Evolutionary conservation across 1,140 invertebrate species (phyloP), one percentile per base, ranked within the genome.

Genomic region (Babylonia areolata): DNA sequence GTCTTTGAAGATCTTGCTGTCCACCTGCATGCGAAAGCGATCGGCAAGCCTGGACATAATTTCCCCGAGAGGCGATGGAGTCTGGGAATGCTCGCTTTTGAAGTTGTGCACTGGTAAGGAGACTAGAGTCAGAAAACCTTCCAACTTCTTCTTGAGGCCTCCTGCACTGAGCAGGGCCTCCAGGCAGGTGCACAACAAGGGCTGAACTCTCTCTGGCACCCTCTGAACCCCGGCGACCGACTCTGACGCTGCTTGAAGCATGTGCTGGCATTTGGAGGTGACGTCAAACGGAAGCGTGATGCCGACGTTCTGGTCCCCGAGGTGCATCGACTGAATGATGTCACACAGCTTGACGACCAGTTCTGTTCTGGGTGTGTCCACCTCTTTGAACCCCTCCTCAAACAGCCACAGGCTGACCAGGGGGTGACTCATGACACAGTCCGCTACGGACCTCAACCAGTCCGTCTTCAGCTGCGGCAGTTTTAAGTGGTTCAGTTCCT

Each of bases 321-420:
- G 39, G 33, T 31, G 17, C 20, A 71, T 33, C 17, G 11, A 5
- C 39, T 69, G 82, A 33, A 75, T 39, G 64, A 71, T 46, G 37
- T 73, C 64, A 33, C 82, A 84, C 9, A 73, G 64, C 37, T 84
- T 37, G 20, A 20, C 2, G 39, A 71, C 58, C 6, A 84, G 0
- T 39, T 39, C 39, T 28, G 11, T 69, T 31, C 20, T 39, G 82
- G 35, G 3, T 12, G 35, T 73, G 15, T 31, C 69, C 5, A 37
- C 20, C 64, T 84, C 64, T 31, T 1, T 73, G 64, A 84, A 84
- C 1, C 82, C 82, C 31, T 84, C 64, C 1, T 15, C 31, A 37
- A 73, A 84, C 64, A 84, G 64, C 82, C 82, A 84, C 69, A 31
- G 35, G 35, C 28, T 46, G 64, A 42, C 33, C 82, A 82, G 81